These are phyloP conservation scores for Pachypanchax playfairii DNA, from an alignment of 2,113 vertebrate genomes.

Conservation along the genomic window DNA sequence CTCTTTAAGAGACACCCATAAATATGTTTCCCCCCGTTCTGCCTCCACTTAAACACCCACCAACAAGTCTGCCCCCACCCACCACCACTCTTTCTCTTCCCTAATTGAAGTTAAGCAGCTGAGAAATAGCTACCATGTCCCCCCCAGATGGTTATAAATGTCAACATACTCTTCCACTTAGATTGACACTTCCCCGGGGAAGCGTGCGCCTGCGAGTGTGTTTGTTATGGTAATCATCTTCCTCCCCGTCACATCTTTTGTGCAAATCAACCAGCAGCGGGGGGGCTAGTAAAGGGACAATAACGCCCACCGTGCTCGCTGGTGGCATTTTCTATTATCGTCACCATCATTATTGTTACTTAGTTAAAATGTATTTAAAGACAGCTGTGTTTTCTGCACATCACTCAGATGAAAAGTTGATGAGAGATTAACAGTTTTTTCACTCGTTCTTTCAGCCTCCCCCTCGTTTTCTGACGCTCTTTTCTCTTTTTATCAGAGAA, in stretches of 20 bases:
- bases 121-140: conserved; percentile 66
- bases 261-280: conserved; percentile 61
- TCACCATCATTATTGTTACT: conserved; percentile 55
- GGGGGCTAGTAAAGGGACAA: conserved; percentile 33
- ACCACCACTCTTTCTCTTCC: background rate
- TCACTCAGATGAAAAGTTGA: too few relatives aligned
- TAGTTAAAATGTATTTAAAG: conserved; percentile 52
- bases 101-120: conserved; percentile 78
- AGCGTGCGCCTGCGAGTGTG: conserved; percentile 49
- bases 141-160: conserved; percentile 77
- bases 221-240: conserved; percentile 74
- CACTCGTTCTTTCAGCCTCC: too few relatives aligned
- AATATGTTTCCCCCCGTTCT: conserved; percentile 55
- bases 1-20: conserved; percentile 67
- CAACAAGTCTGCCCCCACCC: conserved; percentile 43
- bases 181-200: conserved; percentile 76
- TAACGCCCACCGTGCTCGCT: conserved; percentile 59
- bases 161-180: conserved; percentile 76
- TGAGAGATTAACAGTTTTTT: too few relatives aligned
- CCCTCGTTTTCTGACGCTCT: background rate
- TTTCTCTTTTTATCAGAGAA: background rate
- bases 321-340: conserved; percentile 59
- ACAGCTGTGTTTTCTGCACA: conserved; percentile 18
- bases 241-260: conserved; percentile 70
- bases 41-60: conserved; percentile 48